phyloP scores from a whole-genome alignment of 2,113 vertebrate genomes.

The Typhlomys cinereus region DNA sequence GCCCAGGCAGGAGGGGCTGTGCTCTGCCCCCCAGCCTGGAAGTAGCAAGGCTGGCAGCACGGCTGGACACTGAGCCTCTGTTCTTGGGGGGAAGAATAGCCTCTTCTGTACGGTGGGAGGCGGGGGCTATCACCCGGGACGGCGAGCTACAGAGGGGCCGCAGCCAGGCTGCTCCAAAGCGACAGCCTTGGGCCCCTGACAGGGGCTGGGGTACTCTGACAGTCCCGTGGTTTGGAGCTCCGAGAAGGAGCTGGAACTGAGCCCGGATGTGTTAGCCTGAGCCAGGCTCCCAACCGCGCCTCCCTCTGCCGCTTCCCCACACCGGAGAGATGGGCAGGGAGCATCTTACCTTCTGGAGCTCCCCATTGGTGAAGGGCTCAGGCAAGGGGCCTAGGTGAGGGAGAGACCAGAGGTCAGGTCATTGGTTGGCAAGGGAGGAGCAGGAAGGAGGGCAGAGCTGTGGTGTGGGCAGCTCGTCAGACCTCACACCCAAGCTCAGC shows the following conservation, averaged over 20 bases:
- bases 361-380: slow-evolving; percentile 90
- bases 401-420: slow-evolving; percentile 35
- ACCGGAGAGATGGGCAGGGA: background rate
- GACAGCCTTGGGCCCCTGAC: background rate
- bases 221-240: background rate
- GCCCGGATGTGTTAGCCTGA: background rate
- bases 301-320: background rate
- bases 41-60: slow-evolving; percentile 63
- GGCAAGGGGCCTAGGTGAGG: slow-evolving; percentile 89
- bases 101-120: slow-evolving; percentile 75
- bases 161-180: background rate
- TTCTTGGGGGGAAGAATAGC: slow-evolving; percentile 80
- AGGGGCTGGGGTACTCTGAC: background rate
- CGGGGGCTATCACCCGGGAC: slow-evolving; percentile 49
- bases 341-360: slow-evolving; percentile 91
- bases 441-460: too few relatives aligned
- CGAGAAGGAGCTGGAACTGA: background rate
- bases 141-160: slow-evolving; percentile 7
- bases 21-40: slow-evolving; percentile 78
- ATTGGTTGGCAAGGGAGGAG: background rate
- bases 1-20: slow-evolving; percentile 64
- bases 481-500: background rate
- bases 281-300: background rate
- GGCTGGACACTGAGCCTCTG: slow-evolving; percentile 76
- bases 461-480: too few relatives aligned